A percentile compares a stretch with the other conserved stretches of the same genome.
phyloP scores from a whole-genome alignment of 2,888 invertebrate species.

The Ellobium chinense region DNA sequence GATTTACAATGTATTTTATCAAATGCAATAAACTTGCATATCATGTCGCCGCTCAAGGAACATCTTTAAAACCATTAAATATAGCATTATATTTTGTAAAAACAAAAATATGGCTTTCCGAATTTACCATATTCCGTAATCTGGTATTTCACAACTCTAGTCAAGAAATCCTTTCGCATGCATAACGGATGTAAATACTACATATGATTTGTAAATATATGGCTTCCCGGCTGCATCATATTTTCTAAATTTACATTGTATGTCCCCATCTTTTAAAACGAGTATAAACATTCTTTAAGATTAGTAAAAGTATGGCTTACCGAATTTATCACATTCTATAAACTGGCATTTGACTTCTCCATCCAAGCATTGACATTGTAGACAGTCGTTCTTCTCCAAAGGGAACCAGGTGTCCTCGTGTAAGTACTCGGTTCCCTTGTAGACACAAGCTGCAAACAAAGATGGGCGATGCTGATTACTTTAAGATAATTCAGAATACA shows the following conservation, averaged over 20 bases:
- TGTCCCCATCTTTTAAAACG: no score
- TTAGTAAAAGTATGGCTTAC: constrained; percentile 15
- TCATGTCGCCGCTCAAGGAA: no score
- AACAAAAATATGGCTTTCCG: background rate
- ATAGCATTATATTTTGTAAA: no score
- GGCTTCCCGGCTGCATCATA: no score
- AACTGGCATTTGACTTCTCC: constrained; percentile 40
- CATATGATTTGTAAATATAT: no score
- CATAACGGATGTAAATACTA: no score
- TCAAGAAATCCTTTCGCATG: no score
- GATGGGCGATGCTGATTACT: background rate
- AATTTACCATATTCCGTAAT: background rate
- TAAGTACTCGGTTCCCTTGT: constrained; percentile 30
- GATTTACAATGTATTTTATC: no score
- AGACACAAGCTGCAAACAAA: constrained; percentile 32
- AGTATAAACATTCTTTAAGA: background rate
- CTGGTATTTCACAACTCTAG: background rate
- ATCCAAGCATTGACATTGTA: constrained; percentile 39
- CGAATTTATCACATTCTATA: constrained; percentile 30
- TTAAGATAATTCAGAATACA: background rate
- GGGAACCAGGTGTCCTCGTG: constrained; percentile 42
- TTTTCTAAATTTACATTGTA: no score
- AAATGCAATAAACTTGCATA: no score
- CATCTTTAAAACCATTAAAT: no score
- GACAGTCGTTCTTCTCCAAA: constrained; percentile 24